Percentiles rank a stretch among this genome's conserved stretches.
Evolutionary conservation across 2,113 vertebrate genomes (phyloP).

Genomic region (Scalopus aquaticus): DNA sequence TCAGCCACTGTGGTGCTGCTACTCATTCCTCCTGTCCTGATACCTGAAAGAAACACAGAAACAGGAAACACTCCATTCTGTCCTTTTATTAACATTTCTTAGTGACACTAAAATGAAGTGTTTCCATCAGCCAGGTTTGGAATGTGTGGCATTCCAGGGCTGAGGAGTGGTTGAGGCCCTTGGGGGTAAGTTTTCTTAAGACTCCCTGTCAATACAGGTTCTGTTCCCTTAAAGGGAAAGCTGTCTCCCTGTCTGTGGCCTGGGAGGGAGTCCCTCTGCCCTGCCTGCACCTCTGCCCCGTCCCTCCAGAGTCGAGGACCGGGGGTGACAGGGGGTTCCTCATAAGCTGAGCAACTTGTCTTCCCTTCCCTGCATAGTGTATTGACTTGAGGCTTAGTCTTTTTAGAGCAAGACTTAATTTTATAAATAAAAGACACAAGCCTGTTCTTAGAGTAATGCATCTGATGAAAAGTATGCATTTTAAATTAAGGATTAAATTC

Average conservation of each 20-base stretch:
- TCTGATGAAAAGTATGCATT: neutral
- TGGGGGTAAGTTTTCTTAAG: neutral
- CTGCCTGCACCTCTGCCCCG: neutral
- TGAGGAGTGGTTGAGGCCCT: neutral
- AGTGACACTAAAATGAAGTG: neutral
- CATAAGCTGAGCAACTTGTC: neutral
- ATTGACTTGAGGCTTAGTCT: neutral
- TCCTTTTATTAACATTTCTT: neutral
- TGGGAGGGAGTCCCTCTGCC: neutral
- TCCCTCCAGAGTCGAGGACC: neutral
- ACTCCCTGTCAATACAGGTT: neutral
- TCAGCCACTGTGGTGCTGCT: neutral
- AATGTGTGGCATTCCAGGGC: neutral
- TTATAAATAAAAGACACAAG: conserved; percentile 8
- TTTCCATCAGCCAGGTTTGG: neutral
- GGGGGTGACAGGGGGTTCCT: too few relatives aligned
- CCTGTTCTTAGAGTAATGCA: neutral
- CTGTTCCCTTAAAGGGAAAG: neutral
- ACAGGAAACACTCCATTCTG: neutral
- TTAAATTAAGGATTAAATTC: neutral
- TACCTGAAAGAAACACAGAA: neutral
- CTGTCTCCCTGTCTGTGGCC: neutral
- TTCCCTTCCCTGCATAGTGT: neutral
- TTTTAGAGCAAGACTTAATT: neutral
- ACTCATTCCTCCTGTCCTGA: neutral